Conservation (phyloP, 2,113 vertebrate species). For the mouse (Mus musculus) region GRCm39 chr2:63585501-63586000, state of each 20-base stretch:
- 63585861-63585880: slow-evolving; percentile 61
- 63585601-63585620: slow-evolving; percentile 70
- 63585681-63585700: slow-evolving; percentile 62
- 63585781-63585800: background rate
- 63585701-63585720: slow-evolving; percentile 42
- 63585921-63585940: slow-evolving; percentile 88
- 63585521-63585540: slow-evolving; percentile 75
- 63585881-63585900: slow-evolving; percentile 72
- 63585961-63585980: slow-evolving; percentile 88
- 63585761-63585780: slow-evolving; percentile 54
- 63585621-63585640: background rate
- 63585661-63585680: background rate
- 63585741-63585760: slow-evolving; percentile 53
- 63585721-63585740: slow-evolving; percentile 70
- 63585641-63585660: background rate
- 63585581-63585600: slow-evolving; percentile 69
- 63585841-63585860: slow-evolving; percentile 39
- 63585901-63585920: slow-evolving; percentile 79
- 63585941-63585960: slow-evolving; percentile 86
- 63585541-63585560: slow-evolving; percentile 68
- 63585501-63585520: slow-evolving; percentile 73
- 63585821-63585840: slow-evolving; percentile 8
- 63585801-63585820: slow-evolving; percentile 36
- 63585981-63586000: slow-evolving; percentile 88
- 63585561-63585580: slow-evolving; percentile 77